Evolutionary conservation across 2,888 invertebrate genomes (phyloP), one percentile per base, ranked within the genome.

Genomic region (Drosophila bunnanda): DNA sequence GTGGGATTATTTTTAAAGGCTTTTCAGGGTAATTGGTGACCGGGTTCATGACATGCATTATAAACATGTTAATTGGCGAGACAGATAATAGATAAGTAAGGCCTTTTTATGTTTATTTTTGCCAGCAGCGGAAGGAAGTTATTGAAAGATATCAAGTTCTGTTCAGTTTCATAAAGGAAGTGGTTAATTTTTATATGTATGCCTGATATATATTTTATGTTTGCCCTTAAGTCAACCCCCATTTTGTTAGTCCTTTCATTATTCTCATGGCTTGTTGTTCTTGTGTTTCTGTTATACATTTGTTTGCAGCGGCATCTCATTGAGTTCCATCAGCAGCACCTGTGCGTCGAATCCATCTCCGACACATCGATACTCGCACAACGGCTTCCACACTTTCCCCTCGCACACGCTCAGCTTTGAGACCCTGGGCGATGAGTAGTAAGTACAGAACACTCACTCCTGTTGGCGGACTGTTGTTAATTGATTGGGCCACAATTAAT

Each of bases 371-470:
- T 62, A 22, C 10, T 52, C 80, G 66, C 78, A 79, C 78, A 89
- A 86, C 69, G 87, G 82, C 46, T 79, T 78, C 71, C 82, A 80
- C 70, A 79, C 87, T 52, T 79, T 78, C 65, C 82, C 78, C 68
- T 80, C 89, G 74, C 80, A 90, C 58, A 79, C 84, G 54, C 75
- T 90, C 70, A 87, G 88, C 55, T 81, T 88, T 20, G 91, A 90
- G 57, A 83, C 84, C 41, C 60, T 91, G 67, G 78, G 85, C 72
- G 90, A 90, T 82, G 90, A 90, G 83, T 90, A 90, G 90, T 90
- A 91, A 90, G 90, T 90, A 80, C 44, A 25, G 10, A 30, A 28
- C 34, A 43, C 32, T 15, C 41, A 50, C 8, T 41, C 50, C 3
- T 13, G 0, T 41, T 41, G 59, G 41, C 39, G 46, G 39, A 25